Conservation (phyloP, 2,888 invertebrate species). For the Pammene aurita region DNA sequence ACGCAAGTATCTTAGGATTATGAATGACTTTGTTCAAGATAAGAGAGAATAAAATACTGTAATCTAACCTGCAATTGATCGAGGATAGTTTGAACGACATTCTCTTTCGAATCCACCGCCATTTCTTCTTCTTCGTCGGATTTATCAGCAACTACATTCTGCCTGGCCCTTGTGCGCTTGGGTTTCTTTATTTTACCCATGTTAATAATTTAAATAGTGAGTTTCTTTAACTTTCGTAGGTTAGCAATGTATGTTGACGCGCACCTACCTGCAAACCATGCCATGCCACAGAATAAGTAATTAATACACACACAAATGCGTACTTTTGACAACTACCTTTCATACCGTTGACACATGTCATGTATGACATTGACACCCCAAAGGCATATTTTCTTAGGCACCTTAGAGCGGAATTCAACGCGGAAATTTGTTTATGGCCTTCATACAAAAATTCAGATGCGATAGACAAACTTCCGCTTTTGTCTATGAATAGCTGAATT, state of each 20-base stretch:
- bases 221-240: not conserved
- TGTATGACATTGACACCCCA: not conserved
- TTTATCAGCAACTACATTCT: conserved; percentile 49
- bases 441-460: too few relatives aligned
- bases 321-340: too few relatives aligned
- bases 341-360: not conserved
- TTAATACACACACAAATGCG: too few relatives aligned
- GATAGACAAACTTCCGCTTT: too few relatives aligned
- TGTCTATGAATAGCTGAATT: too few relatives aligned
- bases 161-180: conserved; percentile 56
- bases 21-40: not conserved
- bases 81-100: conserved; percentile 72
- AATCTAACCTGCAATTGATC: conserved; percentile 76
- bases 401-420: too few relatives aligned
- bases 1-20: not conserved
- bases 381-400: conserved; percentile 3
- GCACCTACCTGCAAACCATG: conserved; percentile 10
- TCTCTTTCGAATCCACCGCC: conserved; percentile 69
- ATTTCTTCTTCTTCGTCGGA: conserved; percentile 65
- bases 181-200: conserved; percentile 75
- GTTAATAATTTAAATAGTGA: not conserved
- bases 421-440: too few relatives aligned
- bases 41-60: not conserved
- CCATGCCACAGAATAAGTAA: too few relatives aligned
- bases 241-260: conserved; percentile 34